Evolutionary conservation across 2,797 vertebrate genomes (phyloP), one percentile per base, ranked within the genome.

Genomic region (Periophthalmus magnuspinnatus): DNA sequence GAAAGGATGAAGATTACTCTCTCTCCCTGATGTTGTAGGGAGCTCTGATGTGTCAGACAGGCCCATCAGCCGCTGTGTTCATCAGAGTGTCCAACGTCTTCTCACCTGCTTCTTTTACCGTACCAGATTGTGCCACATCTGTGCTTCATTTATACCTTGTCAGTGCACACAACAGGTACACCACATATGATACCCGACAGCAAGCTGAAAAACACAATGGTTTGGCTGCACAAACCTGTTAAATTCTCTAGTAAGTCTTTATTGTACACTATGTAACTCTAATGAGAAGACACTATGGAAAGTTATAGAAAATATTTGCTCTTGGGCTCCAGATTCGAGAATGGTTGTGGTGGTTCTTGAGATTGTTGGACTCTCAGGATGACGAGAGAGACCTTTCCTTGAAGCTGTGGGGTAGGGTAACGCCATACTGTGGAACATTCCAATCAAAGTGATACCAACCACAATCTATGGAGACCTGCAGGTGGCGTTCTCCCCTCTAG

Each of bases 11-110:
- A 77, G 73, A 79, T 74, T 79, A 68, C 48, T 56, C 48, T 79
- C 67, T 80, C 57, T 70, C n/a, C n/a, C 50, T 70, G 75, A 81
- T 82, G 84, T 82, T 86, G 72, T 74, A 52, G 65, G 69, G 2
- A 32, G 67, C 86, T 89, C 88, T 86, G 84, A 88, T 84, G 81
- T 89, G 78, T 69, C 85, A 84, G 86, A 81, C 86, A 83, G 75
- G 60, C 69, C 69, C 22, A 76, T 71, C 5, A 62, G 81, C 86
- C 8, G 54, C 82, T 86, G 82, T 36, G 34, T 6, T 36, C 33
- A 34, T 83, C 80, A 85, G 78, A 86, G 70, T 50, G 62, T 73
- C 79, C 71, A 60, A 38, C 66, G 58, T 80, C 76, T 78, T 83
- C 74, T 79, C 71, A 69, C 60, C 34, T 45, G 68, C 75, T 84